phyloP scores from a whole-genome alignment of 2,888 invertebrate species.

The Drosophila mulleri region DNA sequence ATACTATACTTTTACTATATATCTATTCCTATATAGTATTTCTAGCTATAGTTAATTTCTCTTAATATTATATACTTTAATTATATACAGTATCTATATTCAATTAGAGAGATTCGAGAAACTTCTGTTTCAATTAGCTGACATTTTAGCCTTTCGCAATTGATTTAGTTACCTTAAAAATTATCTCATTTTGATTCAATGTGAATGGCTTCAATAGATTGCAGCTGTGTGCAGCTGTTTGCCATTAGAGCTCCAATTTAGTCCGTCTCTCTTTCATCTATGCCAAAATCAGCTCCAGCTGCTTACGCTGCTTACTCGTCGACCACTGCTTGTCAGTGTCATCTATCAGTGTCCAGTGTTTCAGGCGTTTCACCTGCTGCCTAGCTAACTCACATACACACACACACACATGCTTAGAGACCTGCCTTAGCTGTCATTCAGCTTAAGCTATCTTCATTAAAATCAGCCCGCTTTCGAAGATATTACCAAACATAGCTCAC shows the following conservation, averaged over 20 bases:
- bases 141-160: neutral
- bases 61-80: neutral
- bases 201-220: slow-evolving; percentile 45
- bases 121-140: neutral
- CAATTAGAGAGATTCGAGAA: neutral
- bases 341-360: slow-evolving; percentile 57
- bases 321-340: slow-evolving; percentile 52
- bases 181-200: slow-evolving; percentile 17
- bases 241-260: slow-evolving; percentile 15
- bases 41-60: too few relatives aligned
- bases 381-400: slow-evolving; percentile 15
- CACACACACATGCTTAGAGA: slow-evolving; percentile 1
- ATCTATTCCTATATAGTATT: too few relatives aligned
- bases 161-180: slow-evolving; percentile 23
- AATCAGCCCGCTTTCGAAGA: slow-evolving; percentile 50
- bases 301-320: slow-evolving; percentile 8
- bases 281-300: slow-evolving; percentile 22
- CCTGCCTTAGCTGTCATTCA: slow-evolving; percentile 55
- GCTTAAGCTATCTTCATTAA: slow-evolving; percentile 62
- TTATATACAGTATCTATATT: neutral
- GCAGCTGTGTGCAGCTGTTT: slow-evolving; percentile 43
- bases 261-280: slow-evolving; percentile 7
- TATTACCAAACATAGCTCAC: slow-evolving; percentile 49
- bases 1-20: too few relatives aligned
- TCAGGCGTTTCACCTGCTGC: slow-evolving; percentile 46